Evolutionary conservation across 2,113 vertebrate species (phyloP), one percentile per base, ranked within the genome.

Genomic region (Xyrauchen texanus): DNA sequence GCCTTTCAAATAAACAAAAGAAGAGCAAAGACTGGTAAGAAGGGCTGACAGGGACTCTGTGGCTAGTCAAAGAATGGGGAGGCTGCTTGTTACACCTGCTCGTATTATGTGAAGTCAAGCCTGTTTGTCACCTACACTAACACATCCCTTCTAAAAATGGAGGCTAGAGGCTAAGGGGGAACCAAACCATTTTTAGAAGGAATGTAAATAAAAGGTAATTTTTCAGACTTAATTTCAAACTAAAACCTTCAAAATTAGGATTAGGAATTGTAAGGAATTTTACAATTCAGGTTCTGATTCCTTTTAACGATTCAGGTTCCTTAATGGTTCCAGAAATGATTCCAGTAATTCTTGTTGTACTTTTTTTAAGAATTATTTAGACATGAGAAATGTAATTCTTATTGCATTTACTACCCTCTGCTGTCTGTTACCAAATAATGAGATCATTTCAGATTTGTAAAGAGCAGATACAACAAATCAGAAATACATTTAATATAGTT

Each of bases 31-130:
- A 69, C 81, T 85, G 83, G 82, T 90, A 92, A 91, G 79, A 82
- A 76, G 85, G 72, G 81, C 84, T 91, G 91, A 91, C 91, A 91
- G 88, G 86, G 87, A 88, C 90, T 88, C 76, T 83, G 88, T 88
- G 90, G 86, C 85, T 81, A 66, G 88, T 83, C 85, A 88, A 81
- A 81, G 83, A 87, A 86, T 85, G 81, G 88, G 87, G 87, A 87
- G 57, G 60, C 53, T 72, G 87, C 90, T 87, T 61, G 49, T 80
- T 87, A 85, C 90, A 90, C 88, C 91, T 90, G 90, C 87, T 85
- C 68, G 81, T 66, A 77, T 78, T 66, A 76, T 45, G 78, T 83
- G 75, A 89, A 83, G 86, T 90, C 88, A 90, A 82, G 65, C 69
- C 67, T 65, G 45, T 76, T 85, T 89, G 89, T 90, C 89, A 84